Base-by-base conservation (phyloP, 2,888 invertebrate species). In the Caenorhabditis macrosperma region DNA sequence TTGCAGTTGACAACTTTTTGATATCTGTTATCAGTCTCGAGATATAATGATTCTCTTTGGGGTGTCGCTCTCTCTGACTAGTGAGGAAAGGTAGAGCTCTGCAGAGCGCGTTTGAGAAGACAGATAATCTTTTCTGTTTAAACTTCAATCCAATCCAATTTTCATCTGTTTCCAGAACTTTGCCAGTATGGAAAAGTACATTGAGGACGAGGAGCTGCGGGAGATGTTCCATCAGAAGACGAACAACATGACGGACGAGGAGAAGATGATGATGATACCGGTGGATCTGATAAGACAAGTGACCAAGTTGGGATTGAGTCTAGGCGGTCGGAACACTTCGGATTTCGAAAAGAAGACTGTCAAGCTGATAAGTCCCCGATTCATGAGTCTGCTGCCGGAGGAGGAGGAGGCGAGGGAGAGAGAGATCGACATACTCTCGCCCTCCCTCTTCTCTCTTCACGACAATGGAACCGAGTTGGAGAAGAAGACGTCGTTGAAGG, bases 291-390 rank as follows among this genome's bases (percentile, higher is more conserved):
- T 82, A 20, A 26, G 82, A 44, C 44, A 82, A 12, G 79, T 55
- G 17, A 22, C 82, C n/a, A 85, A 85, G 52, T 54, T 86, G 20
- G 82, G 77, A 33, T 60, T 82, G 28, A 57, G 59, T 35, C 46
- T 86, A 22, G 35, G 64, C 26, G 86, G 86, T 0, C 55, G 76
- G n/a, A 84, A 85, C 35, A 72, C 76, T 0, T 60, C 66, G 2
- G 71, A 69, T 52, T 60, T 80, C 30, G 76, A 76, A n/a, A 33
- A 24, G 46, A 80, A 80, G 24, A 57, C 60, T n/a, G 0, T 80
- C 9, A 76, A 66, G 55, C 57, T 63, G 24, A 82, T 68, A 57
- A 86, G 68, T 57, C 84, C 68, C 48, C 57, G 72, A 63, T 76
- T 77, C 10, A 71, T 80, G 80, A 67, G 76, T 38, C 41, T 80